Evolutionary conservation across 2,888 invertebrate species (phyloP).

Genomic region (Rambutsinella grinnellia): DNA sequence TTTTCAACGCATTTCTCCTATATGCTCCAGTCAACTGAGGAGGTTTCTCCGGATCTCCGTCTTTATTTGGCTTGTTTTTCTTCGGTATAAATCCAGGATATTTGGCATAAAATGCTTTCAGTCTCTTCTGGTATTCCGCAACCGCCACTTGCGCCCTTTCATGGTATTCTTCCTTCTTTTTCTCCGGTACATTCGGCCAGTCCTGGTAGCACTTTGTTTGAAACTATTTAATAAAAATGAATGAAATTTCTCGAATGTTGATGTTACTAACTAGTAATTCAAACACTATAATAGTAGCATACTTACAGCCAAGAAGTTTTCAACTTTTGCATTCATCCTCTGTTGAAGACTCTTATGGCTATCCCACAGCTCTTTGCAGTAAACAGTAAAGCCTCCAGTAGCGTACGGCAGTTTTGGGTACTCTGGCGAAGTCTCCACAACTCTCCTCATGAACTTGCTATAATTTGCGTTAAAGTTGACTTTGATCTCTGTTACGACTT

Average conservation of each 20-base stretch:
- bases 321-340: conserved; percentile 22
- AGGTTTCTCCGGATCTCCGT: conserved; percentile 13
- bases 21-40: background rate
- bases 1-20: background rate
- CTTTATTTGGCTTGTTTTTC: background rate
- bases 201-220: conserved; percentile 27
- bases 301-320: conserved; percentile 44
- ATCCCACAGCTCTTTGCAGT: conserved; percentile 53
- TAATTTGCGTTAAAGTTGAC: conserved; percentile 14
- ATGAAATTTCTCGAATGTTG: background rate
- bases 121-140: conserved; percentile 33
- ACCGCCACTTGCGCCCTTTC: conserved; percentile 6
- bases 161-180: conserved; percentile 26
- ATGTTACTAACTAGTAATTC: background rate
- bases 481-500: conserved; percentile 57
- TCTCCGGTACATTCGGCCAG: conserved; percentile 23
- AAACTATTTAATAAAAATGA: conserved; percentile 37
- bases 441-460: conserved; percentile 22
- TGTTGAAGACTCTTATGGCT: conserved; percentile 13
- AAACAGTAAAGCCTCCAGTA: conserved; percentile 27
- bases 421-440: conserved; percentile 44
- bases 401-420: conserved; percentile 51
- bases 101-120: conserved; percentile 43
- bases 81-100: conserved; percentile 24
- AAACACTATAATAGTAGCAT: background rate